Base-by-base conservation (phyloP, 1,140 invertebrate genomes). In the Andrena cerasifolii region DNA sequence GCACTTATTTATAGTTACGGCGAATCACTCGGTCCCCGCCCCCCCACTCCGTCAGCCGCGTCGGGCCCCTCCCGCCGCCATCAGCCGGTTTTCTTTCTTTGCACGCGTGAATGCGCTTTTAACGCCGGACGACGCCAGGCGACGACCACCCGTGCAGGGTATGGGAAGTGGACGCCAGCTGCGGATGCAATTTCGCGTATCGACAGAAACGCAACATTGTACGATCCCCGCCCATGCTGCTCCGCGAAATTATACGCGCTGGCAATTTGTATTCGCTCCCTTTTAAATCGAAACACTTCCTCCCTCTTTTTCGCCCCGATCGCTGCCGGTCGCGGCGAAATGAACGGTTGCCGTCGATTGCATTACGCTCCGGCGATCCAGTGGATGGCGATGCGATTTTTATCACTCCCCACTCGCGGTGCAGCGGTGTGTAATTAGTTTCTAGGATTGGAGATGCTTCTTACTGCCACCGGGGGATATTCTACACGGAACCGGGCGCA, bases 1-100 rank as follows among this genome's bases (percentile, higher is more conserved):
- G 72, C 80, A 84, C 84, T 89, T 89, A 89, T 89, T 89, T 89
- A 88, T 89, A 86, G 85, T 84, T 77, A 76, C 66, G 40, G 33
- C 45, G 86, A 87, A 87, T 87, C 83, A 70, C 71, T 82, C 68
- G 66, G n/a, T n/a, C n/a, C 77, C 53, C 53, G 67, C 56, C 31
- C 71, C 16, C 45, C 70, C 7, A n/a, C 12, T 31, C n/a, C 33
- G 45, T 77, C n/a, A n/a, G n/a, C n/a, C n/a, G n/a, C n/a, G n/a
- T n/a, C n/a, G n/a, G n/a, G 18, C 26, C 49, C 26, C 36, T n/a
- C 24, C 31, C 33, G 10, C 47, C 43, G 18, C 8, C 0, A 4
- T 14, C 31, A 7, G 28, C 12, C 56, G 10, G 0, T 62, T 49
- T 66, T 49, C 63, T 59, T 61, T 49, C 28, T 62, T 31, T 28